These are phyloP conservation scores for Eupithecia exiguata DNA, from an alignment of 2,888 invertebrate species.

Conservation along the genomic window DNA sequence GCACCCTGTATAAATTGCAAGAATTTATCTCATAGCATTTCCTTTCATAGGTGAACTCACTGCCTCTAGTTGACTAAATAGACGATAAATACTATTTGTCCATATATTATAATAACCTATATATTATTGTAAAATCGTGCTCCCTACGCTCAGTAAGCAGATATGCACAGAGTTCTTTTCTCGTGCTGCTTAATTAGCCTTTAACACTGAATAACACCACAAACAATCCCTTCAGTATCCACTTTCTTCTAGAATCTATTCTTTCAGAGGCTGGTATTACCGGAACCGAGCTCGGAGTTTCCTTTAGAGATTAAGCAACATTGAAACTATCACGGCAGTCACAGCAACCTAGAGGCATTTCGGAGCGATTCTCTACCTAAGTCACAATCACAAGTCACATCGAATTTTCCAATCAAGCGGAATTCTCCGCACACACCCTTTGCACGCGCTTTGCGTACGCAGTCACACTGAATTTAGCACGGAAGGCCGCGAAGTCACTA, in stretches of 20 bases:
- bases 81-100: not conserved
- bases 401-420: not conserved
- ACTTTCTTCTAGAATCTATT: not conserved
- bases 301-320: not conserved
- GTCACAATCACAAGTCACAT: constrained; percentile 6
- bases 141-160: not conserved
- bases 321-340: not conserved
- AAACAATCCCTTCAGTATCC: not conserved
- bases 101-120: not conserved
- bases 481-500: constrained; percentile 46
- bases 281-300: not conserved
- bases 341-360: not conserved
- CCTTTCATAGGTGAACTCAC: not conserved
- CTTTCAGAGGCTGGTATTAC: not conserved
- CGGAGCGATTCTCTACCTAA: not conserved
- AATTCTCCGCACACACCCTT: not conserved
- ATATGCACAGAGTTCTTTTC: not conserved
- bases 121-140: not conserved
- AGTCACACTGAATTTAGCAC: constrained; percentile 12
- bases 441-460: not conserved
- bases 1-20: not conserved
- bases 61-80: not conserved
- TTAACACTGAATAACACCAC: not conserved
- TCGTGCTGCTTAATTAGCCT: not conserved
- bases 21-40: not conserved